Conservation (phyloP, 1,140 invertebrate species). For the Drosophila nebulosa region DNA sequence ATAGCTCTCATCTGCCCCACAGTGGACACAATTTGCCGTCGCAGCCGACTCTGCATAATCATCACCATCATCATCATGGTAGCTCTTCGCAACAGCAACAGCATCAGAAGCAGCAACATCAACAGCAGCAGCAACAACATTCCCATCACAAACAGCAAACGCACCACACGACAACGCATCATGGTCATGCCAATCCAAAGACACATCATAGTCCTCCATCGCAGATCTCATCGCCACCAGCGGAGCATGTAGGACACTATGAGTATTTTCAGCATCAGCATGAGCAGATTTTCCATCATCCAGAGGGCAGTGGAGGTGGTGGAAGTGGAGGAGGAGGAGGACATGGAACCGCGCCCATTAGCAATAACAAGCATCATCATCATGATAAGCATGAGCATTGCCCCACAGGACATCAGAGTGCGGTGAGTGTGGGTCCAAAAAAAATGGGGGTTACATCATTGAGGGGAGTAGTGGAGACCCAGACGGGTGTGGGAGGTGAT, state of each 20-base stretch:
- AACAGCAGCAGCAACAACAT: constrained; percentile 32
- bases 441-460: constrained; percentile 56
- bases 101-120: constrained; percentile 40
- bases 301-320: constrained; percentile 11
- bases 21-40: constrained; percentile 80
- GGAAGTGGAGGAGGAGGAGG: no score
- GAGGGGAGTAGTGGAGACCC: no score
- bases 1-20: constrained; percentile 77
- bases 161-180: constrained; percentile 23
- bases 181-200: constrained; percentile 30
- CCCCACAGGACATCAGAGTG: constrained; percentile 74
- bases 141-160: constrained; percentile 28
- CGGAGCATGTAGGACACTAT: constrained; percentile 56
- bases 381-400: constrained; percentile 75
- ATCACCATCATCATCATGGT: constrained; percentile 67
- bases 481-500: neutral
- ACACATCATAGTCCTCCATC: constrained; percentile 61
- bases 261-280: constrained; percentile 67
- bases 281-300: constrained; percentile 51
- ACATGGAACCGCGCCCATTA: constrained; percentile 9
- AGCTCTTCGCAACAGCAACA: constrained; percentile 29
- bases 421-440: constrained; percentile 48
- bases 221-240: constrained; percentile 47
- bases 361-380: constrained; percentile 49
- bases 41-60: constrained; percentile 75